Evolutionary conservation across 2,888 invertebrate species (phyloP).

Genomic region (Phania funesta): DNA sequence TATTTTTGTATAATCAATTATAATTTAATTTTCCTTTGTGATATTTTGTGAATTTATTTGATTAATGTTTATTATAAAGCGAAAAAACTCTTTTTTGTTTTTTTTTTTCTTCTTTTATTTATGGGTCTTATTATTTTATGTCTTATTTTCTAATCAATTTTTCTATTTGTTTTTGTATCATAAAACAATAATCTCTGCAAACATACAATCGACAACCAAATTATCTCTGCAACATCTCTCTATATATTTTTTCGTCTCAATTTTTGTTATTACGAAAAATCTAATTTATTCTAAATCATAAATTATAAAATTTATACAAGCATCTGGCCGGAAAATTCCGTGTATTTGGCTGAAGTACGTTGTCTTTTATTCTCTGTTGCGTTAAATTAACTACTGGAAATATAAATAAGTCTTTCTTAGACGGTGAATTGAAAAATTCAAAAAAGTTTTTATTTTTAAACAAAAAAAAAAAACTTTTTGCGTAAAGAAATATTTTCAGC

Average conservation of each 20-base stretch:
- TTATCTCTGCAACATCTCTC: constrained; percentile 48
- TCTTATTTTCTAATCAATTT: constrained; percentile 52
- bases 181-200: constrained; percentile 55
- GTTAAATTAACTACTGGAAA: constrained; percentile 70
- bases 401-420: constrained; percentile 52
- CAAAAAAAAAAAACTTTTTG: constrained; percentile 26
- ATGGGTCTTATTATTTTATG: constrained; percentile 27
- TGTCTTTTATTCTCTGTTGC: constrained; percentile 53
- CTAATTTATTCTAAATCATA: constrained; percentile 55
- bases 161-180: constrained; percentile 63
- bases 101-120: background rate
- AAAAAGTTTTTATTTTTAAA: constrained; percentile 11
- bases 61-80: background rate
- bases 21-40: too few species aligned
- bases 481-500: constrained; percentile 36
- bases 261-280: constrained; percentile 43
- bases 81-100: background rate
- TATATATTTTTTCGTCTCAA: constrained; percentile 15
- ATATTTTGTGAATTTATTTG: constrained; percentile 50
- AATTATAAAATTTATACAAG: constrained; percentile 72
- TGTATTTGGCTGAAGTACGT: constrained; percentile 80
- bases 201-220: constrained; percentile 52
- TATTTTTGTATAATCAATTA: background rate
- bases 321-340: constrained; percentile 80
- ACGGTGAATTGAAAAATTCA: constrained; percentile 1